Evolutionary conservation across 2,113 vertebrate genomes (phyloP).

Genomic region (Hydrolagus affinis): DNA sequence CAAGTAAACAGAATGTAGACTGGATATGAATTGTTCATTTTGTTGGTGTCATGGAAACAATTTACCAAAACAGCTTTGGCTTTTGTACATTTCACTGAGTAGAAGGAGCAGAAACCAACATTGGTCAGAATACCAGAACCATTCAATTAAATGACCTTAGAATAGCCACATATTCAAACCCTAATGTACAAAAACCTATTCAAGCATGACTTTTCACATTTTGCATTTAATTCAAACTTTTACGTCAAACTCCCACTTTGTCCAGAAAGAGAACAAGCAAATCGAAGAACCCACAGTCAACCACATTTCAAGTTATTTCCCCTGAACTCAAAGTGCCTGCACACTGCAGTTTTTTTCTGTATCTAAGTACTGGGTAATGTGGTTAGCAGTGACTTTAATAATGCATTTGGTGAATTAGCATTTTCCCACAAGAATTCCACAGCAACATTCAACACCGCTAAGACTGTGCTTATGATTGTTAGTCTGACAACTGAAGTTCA

Average conservation of each 20-base stretch:
- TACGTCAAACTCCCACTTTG: slow-evolving; percentile 19
- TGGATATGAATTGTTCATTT: slow-evolving; percentile 25
- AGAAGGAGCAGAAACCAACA: not conserved
- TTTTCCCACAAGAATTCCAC: slow-evolving; percentile 22
- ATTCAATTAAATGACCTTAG: not conserved
- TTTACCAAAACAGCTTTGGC: not conserved
- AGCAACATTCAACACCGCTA: not conserved
- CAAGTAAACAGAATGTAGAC: not conserved
- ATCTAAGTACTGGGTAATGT: not conserved
- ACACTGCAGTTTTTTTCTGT: not conserved
- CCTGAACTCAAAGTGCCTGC: slow-evolving; percentile 2
- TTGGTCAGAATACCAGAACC: not conserved
- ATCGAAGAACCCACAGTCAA: not conserved
- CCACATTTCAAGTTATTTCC: not conserved
- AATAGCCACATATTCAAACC: not conserved
- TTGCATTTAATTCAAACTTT: not conserved
- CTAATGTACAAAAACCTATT: slow-evolving; percentile 13
- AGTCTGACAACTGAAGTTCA: not conserved
- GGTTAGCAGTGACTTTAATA: not conserved
- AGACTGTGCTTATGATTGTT: slow-evolving; percentile 3
- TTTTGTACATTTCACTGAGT: not conserved
- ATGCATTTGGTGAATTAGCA: slow-evolving; percentile 2
- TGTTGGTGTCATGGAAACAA: not conserved
- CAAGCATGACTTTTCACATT: slow-evolving; percentile 30
- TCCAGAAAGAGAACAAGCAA: not conserved